Conservation (phyloP, 2,113 vertebrate species). For the Calonectris borealis region DNA sequence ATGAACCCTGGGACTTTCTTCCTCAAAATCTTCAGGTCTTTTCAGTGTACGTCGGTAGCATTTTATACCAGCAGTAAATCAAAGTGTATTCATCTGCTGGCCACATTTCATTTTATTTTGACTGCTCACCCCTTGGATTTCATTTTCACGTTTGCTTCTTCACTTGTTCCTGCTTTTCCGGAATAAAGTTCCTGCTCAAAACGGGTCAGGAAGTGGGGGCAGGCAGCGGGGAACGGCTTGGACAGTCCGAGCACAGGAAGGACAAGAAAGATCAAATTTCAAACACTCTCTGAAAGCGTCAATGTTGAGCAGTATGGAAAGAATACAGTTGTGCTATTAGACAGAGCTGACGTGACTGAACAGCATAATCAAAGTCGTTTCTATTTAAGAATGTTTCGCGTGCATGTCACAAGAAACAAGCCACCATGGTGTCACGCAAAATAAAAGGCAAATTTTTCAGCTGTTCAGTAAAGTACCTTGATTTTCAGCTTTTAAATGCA, state of each 20-base stretch:
- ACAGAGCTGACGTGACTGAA: background rate
- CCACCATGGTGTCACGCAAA: background rate
- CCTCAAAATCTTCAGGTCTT: background rate
- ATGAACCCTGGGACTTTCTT: background rate
- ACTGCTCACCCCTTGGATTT: background rate
- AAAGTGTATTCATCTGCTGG: background rate
- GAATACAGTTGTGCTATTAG: background rate
- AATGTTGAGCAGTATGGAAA: background rate
- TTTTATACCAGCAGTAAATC: background rate
- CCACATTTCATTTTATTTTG: background rate
- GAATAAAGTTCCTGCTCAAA: background rate
- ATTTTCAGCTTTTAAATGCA: background rate
- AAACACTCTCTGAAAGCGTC: background rate
- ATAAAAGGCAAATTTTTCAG: background rate
- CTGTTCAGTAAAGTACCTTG: background rate
- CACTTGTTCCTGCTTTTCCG: background rate
- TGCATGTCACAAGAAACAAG: background rate
- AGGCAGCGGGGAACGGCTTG: background rate
- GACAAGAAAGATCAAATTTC: conserved; percentile 10
- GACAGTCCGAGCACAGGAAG: background rate
- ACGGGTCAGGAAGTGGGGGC: background rate
- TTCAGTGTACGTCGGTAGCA: rapidly evolving
- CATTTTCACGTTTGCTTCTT: background rate
- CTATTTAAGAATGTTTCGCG: background rate
- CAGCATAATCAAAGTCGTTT: background rate